Conservation (phyloP, 2,797 vertebrate species). For the Podarcis siculus region DNA sequence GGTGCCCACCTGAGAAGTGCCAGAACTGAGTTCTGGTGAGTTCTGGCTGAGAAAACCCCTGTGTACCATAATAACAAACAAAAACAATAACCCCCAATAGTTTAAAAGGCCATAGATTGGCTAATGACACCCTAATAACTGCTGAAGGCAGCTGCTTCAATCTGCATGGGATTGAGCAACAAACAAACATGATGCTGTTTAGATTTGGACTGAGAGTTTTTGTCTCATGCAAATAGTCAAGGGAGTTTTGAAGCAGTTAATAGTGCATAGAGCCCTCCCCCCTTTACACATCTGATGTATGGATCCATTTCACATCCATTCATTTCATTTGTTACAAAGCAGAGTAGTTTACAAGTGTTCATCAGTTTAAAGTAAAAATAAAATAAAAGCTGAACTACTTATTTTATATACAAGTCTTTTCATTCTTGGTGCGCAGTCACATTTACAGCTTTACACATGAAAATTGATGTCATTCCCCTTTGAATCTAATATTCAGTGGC, state of each 20-base stretch:
- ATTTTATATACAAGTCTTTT: neutral
- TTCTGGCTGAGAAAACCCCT: too few species aligned
- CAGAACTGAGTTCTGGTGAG: too few species aligned
- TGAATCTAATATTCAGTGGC: constrained; percentile 52
- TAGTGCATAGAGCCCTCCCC: neutral
- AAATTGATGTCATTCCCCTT: constrained; percentile 28
- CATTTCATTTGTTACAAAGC: neutral
- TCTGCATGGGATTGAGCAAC: neutral
- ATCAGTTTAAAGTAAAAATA: neutral
- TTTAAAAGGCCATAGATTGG: neutral
- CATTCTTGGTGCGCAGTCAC: constrained; percentile 35
- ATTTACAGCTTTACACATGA: constrained; percentile 23
- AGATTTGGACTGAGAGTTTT: neutral
- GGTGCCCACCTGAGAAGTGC: too few species aligned
- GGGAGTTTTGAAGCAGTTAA: neutral
- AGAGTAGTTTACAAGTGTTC: neutral
- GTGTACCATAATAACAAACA: too few species aligned
- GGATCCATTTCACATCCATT: neutral
- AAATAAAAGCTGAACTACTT: neutral
- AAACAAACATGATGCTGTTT: neutral
- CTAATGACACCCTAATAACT: neutral
- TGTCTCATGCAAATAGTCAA: neutral
- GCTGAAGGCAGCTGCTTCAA: neutral
- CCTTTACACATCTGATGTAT: neutral
- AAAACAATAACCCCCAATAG: neutral